Conservation (phyloP, 2,888 invertebrate species). For the Dinocampus coccinellae region DNA sequence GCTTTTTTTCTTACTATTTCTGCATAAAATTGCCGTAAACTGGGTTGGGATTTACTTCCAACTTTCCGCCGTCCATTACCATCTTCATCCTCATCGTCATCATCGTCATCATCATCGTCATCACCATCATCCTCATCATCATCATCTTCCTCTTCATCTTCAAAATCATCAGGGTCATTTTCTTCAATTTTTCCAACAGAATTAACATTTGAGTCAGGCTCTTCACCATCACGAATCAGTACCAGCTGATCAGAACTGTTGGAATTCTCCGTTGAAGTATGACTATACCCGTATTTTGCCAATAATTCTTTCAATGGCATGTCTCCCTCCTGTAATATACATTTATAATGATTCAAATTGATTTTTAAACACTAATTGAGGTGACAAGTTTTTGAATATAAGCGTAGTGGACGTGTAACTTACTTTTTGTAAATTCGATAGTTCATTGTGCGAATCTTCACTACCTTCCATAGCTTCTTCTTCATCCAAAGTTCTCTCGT, state of each 20-base stretch:
- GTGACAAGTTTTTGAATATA: slow-evolving; percentile 12
- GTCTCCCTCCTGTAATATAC: slow-evolving; percentile 81
- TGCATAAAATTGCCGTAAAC: slow-evolving; percentile 66
- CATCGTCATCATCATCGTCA: slow-evolving; percentile 63
- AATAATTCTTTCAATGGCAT: slow-evolving; percentile 95
- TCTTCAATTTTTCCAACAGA: slow-evolving; percentile 58
- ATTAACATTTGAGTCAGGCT: slow-evolving; percentile 43
- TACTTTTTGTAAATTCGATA: slow-evolving; percentile 87
- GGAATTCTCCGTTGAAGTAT: slow-evolving; percentile 63
- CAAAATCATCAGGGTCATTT: slow-evolving; percentile 64
- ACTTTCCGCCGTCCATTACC: slow-evolving; percentile 19
- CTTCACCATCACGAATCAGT: slow-evolving; percentile 60
- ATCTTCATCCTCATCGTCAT: slow-evolving; percentile 41
- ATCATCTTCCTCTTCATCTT: slow-evolving; percentile 64
- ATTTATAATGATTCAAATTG: not conserved
- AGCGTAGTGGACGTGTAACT: slow-evolving; percentile 21
- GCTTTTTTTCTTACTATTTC: slow-evolving; percentile 61
- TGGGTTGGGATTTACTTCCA: slow-evolving; percentile 48
- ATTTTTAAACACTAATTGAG: not conserved
- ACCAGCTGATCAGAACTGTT: slow-evolving; percentile 62
- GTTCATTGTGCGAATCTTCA: slow-evolving; percentile 90
- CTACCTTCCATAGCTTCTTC: slow-evolving; percentile 95
- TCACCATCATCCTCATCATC: slow-evolving; percentile 67
- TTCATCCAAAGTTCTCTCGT: slow-evolving; percentile 96
- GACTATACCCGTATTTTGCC: slow-evolving; percentile 86